Base-by-base conservation (phyloP, 2,113 vertebrate species). In the Coreoperca whiteheadi region DNA sequence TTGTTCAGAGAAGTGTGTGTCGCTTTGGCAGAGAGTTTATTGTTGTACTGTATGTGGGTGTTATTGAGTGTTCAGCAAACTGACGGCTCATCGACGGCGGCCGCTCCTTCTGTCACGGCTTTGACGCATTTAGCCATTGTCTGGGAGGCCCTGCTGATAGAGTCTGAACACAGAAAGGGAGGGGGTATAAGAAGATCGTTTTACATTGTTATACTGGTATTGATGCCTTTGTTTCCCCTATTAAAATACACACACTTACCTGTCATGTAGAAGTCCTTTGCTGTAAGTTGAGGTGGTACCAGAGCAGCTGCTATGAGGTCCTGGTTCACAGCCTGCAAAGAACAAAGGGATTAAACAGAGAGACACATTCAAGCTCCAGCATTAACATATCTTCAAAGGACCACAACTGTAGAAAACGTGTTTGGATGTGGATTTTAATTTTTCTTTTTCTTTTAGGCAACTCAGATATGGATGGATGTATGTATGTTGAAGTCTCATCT, bases 121-220 rank as follows among this genome's bases (percentile, higher is more conserved):
- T 99, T 99, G 50, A 99, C 96, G 90, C 98, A 99, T 88, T 99
- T 99, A 32, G 98, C 98, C 98, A 99, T 99, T 43, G 98, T 99
- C 94, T 99, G 98, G 18, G 98, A 99, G 46, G 98, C 97, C 91
- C 98, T 97, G 92, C 97, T 97, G 92, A 99, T 99, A 7, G 98
- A 94, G 94, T 99, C 98, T 99, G 71, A 1, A 25, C 11, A 68
- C 92, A 80, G 11, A 69, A 3, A 80, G 0, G 23, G 4, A 68
- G 12, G 1, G 5, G 16, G 1, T 50, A 0, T 4, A 2, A 34
- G 5, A 6, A 61, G 15, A 9, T 23, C 11, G 20, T 15, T n/a
- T 21, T 3, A 28, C 8, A n/a, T 43, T 34, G 4, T 23, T 15
- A 3, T 4, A 39, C 1, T 23, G 28, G 6, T 92, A 28, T 41